Evolutionary conservation across 2,888 invertebrate genomes (phyloP).

Genomic region (Opisthograptis luteolata): DNA sequence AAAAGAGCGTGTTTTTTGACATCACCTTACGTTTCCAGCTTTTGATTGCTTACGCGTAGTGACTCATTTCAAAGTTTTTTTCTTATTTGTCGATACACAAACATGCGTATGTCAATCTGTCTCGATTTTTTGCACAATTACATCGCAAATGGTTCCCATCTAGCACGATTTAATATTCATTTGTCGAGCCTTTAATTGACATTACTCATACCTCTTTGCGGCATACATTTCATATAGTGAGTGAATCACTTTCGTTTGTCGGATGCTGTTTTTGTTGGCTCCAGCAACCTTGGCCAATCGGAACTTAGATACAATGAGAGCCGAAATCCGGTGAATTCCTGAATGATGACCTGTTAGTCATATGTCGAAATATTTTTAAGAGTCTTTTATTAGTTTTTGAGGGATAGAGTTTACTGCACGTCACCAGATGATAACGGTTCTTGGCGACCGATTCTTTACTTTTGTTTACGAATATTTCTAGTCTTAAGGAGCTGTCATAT

Average conservation of each 20-base stretch:
- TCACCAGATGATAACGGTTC: no score
- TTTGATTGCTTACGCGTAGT: no score
- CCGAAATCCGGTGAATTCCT: constrained; percentile 40
- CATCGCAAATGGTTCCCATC: constrained; percentile 15
- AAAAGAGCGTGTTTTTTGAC: no score
- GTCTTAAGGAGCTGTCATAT: no score
- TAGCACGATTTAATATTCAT: constrained; percentile 22
- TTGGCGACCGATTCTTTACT: no score
- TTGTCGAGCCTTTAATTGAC: constrained; percentile 29
- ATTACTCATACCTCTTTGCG: constrained; percentile 39
- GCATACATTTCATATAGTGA: constrained; percentile 42
- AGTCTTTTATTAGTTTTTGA: no score
- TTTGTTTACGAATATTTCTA: no score
- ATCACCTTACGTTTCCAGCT: no score
- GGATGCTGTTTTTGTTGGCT: constrained; percentile 34
- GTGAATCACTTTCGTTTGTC: constrained; percentile 58
- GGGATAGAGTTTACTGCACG: no score
- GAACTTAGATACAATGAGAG: constrained; percentile 44
- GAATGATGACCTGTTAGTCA: constrained; percentile 30
- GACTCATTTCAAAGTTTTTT: no score
- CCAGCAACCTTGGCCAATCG: constrained; percentile 40
- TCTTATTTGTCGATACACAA: no score
- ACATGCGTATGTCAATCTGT: not conserved
- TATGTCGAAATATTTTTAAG: constrained; percentile 3
- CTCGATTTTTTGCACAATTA: constrained; percentile 29